These are phyloP conservation scores for Wiebesia pumilae DNA, from an alignment of 1,140 invertebrate genomes.

Conservation along the genomic window DNA sequence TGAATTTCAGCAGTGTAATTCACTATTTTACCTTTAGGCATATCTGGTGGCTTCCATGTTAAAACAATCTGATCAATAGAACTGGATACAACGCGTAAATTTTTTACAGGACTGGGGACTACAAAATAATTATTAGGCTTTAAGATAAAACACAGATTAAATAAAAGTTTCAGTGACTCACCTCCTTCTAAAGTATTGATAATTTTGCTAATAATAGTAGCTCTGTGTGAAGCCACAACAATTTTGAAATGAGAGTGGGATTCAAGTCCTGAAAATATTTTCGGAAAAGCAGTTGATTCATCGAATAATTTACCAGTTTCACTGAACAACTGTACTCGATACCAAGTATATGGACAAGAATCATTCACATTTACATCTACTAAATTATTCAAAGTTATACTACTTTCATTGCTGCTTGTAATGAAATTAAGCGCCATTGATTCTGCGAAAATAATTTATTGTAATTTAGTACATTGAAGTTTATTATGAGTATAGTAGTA, in stretches of 20 bases:
- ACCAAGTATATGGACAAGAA: conserved; percentile 48
- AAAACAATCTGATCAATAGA: not conserved
- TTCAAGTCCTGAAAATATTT: conserved; percentile 17
- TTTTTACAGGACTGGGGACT: conserved; percentile 25
- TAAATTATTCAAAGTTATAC: conserved; percentile 28
- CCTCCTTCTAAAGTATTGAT: conserved; percentile 48
- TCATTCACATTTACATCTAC: conserved; percentile 31
- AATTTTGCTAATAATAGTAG: conserved; percentile 9
- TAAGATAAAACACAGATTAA: not conserved
- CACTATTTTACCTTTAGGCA: conserved; percentile 34
- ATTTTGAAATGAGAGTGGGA: conserved; percentile 25
- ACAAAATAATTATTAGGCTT: not conserved
- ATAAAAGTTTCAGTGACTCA: not conserved
- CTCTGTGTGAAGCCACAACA: conserved; percentile 4
- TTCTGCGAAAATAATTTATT: not conserved
- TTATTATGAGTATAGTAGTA: not conserved
- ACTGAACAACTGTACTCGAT: conserved; percentile 29
- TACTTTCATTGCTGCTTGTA: conserved; percentile 15
- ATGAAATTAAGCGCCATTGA: conserved; percentile 31
- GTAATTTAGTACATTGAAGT: not conserved
- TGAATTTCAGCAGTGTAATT: conserved; percentile 48
- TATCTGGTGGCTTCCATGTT: conserved; percentile 23
- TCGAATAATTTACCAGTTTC: not conserved
- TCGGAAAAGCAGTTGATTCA: conserved; percentile 12
- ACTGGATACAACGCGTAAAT: conserved; percentile 7